Evolutionary conservation across 1,140 invertebrate species (phyloP).

Genomic region (Zelostemma sp.): DNA sequence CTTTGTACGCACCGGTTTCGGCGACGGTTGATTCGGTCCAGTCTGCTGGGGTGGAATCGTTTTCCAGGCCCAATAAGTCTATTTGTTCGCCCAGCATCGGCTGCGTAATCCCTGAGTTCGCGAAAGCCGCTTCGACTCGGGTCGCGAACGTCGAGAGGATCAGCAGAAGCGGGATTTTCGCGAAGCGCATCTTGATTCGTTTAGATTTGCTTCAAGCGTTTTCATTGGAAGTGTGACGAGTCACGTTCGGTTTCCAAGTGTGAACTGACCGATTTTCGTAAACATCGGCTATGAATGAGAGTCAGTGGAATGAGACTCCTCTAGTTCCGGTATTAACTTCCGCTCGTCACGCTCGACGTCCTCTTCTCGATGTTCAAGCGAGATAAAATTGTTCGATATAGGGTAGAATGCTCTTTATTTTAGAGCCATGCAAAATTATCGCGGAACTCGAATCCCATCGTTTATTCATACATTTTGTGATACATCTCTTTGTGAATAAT

Average conservation of each 20-base stretch:
- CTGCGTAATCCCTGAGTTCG: slow-evolving; percentile 31
- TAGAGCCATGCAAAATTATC: slow-evolving; percentile 25
- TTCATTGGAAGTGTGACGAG: neutral
- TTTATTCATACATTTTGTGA: neutral
- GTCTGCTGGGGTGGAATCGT: slow-evolving; percentile 6
- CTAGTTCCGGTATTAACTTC: slow-evolving; percentile 61
- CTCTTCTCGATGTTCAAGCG: slow-evolving; percentile 41
- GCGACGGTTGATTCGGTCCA: slow-evolving; percentile 36
- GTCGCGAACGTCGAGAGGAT: slow-evolving; percentile 22
- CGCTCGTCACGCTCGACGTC: slow-evolving; percentile 54
- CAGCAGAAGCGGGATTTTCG: slow-evolving; percentile 3
- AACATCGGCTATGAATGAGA: slow-evolving; percentile 40
- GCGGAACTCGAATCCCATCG: slow-evolving; percentile 6
- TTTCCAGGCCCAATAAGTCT: slow-evolving; percentile 45
- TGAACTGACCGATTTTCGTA: slow-evolving; percentile 55
- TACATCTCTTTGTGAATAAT: no score
- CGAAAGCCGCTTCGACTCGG: slow-evolving; percentile 16
- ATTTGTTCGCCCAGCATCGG: slow-evolving; percentile 54
- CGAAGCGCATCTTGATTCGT: slow-evolving; percentile 9
- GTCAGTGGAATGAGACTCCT: slow-evolving; percentile 45
- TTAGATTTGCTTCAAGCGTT: no score
- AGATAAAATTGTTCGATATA: slow-evolving; percentile 47
- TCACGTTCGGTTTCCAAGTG: slow-evolving; percentile 39
- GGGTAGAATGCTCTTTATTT: slow-evolving; percentile 36
- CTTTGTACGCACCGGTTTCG: slow-evolving; percentile 26